phyloP scores from a whole-genome alignment of 2,797 vertebrate genomes.

The Argentina silus region DNA sequence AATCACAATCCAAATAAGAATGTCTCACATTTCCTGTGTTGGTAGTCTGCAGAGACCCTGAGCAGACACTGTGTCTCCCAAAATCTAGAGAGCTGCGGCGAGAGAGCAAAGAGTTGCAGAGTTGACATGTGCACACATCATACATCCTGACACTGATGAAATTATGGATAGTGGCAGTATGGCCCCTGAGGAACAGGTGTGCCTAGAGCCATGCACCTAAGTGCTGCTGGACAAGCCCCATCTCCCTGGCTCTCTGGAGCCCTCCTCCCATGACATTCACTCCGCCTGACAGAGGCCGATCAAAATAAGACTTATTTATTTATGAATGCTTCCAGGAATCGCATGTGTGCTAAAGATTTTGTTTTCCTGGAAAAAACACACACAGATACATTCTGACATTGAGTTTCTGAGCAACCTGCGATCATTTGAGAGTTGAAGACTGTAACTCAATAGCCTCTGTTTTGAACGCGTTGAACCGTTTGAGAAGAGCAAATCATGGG shows the following conservation, averaged over 20 bases:
- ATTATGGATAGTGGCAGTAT: constrained; percentile 71
- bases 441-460: constrained; percentile 56
- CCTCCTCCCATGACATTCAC: constrained; percentile 56
- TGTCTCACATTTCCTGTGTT: constrained; percentile 42
- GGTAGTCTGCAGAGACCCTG: constrained; percentile 51
- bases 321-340: constrained; percentile 72
- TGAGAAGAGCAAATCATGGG: constrained; percentile 28
- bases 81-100: constrained; percentile 43
- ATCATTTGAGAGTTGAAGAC: constrained; percentile 48
- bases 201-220: constrained; percentile 71
- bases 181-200: constrained; percentile 56
- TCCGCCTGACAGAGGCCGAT: constrained; percentile 64
- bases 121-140: constrained; percentile 64
- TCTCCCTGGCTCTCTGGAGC: constrained; percentile 47
- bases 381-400: constrained; percentile 58
- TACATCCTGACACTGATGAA: constrained; percentile 73
- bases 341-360: constrained; percentile 50
- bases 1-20: constrained; percentile 41
- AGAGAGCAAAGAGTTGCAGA: constrained; percentile 58
- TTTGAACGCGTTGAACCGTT: constrained; percentile 50
- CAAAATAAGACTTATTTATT: constrained; percentile 75
- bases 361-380: constrained; percentile 62
- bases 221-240: constrained; percentile 63
- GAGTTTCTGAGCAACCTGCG: constrained; percentile 61
- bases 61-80: constrained; percentile 58